phyloP scores from a whole-genome alignment of 2,888 invertebrate genomes.

The Tachina lurida region DNA sequence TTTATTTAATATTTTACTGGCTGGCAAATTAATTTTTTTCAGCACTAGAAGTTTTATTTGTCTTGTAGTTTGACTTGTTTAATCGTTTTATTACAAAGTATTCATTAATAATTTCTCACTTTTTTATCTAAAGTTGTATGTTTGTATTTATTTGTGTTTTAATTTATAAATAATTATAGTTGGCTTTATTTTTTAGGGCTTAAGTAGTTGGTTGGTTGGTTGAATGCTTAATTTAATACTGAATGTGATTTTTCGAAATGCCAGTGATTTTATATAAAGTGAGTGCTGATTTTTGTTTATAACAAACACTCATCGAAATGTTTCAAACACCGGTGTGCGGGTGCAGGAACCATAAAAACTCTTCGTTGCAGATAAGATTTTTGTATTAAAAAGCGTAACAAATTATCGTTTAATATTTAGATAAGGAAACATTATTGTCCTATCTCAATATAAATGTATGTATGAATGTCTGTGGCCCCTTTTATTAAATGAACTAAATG shows the following conservation, averaged over 20 bases:
- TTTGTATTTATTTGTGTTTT: background rate
- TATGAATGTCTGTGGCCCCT: background rate
- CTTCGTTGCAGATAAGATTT: background rate
- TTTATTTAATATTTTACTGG: background rate
- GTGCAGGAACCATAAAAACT: slow-evolving; percentile 7
- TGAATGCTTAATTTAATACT: slow-evolving; percentile 61
- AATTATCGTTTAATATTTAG: slow-evolving; percentile 35
- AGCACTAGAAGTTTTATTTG: background rate
- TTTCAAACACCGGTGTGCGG: background rate
- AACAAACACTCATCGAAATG: slow-evolving; percentile 15
- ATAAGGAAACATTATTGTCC: slow-evolving; percentile 57
- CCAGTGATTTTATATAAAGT: slow-evolving; percentile 63
- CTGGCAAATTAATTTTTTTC: background rate
- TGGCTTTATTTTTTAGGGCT: slow-evolving; percentile 1
- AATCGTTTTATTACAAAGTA: background rate
- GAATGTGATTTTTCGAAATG: slow-evolving; percentile 55
- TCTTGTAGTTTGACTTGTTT: background rate
- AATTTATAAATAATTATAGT: background rate
- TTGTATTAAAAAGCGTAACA: slow-evolving; percentile 13
- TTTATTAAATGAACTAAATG: background rate
- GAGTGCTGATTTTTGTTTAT: slow-evolving; percentile 12
- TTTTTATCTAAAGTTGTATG: background rate
- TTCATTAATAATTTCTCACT: background rate
- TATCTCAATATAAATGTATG: slow-evolving; percentile 24
- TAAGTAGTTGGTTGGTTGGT: slow-evolving; percentile 51